Evolutionary conservation across 2,797 vertebrate species (phyloP).

Genomic region (Gobionotothen gibberifrons): DNA sequence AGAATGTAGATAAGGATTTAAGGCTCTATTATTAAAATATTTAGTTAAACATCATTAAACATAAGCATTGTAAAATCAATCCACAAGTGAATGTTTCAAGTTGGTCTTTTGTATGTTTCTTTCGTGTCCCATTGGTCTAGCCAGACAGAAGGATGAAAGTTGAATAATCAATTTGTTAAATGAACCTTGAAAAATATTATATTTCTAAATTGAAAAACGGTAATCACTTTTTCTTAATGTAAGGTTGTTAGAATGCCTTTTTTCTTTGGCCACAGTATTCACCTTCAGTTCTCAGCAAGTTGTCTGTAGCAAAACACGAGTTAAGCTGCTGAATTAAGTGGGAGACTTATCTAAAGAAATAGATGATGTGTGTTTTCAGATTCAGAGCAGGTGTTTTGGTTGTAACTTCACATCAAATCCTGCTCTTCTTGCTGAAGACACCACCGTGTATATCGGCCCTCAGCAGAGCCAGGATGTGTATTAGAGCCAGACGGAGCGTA

Average conservation of each 20-base stretch:
- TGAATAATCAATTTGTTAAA: background rate
- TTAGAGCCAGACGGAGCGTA: slow-evolving; percentile 77
- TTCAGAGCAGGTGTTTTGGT: slow-evolving; percentile 7
- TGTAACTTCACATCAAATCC: background rate
- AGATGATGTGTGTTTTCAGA: background rate
- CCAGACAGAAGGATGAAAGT: too few species aligned
- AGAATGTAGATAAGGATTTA: too few species aligned
- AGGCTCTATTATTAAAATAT: too few species aligned
- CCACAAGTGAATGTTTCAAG: background rate
- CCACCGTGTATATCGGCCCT: background rate
- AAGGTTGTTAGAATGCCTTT: background rate
- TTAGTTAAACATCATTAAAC: too few species aligned
- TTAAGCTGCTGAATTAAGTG: background rate
- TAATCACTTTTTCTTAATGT: background rate
- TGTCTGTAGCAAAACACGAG: background rate
- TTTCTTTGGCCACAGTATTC: background rate
- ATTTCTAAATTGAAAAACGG: background rate
- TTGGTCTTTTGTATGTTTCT: slow-evolving; percentile 4
- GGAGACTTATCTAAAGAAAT: accelerated
- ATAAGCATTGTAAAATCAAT: background rate
- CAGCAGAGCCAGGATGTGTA: slow-evolving; percentile 63
- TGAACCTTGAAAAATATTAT: background rate
- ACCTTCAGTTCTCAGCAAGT: background rate
- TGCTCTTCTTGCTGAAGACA: background rate
- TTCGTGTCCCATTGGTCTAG: background rate